Percentiles rank a stretch among this genome's conserved stretches.
These are phyloP conservation scores for Miniopterus natalensis DNA, from an alignment of 2,113 vertebrate genomes.

Conservation along the genomic window DNA sequence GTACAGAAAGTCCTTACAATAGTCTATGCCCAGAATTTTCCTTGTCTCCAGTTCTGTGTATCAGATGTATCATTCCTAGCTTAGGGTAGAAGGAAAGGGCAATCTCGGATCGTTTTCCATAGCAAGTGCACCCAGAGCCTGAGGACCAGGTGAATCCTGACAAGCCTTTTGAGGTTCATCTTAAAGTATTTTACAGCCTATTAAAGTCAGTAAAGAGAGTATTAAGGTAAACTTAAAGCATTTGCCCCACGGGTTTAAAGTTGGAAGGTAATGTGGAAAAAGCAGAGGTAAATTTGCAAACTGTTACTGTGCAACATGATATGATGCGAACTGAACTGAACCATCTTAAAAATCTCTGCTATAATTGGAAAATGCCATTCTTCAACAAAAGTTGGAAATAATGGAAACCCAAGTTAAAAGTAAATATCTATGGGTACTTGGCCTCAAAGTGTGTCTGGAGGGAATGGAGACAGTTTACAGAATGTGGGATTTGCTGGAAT, in stretches of 20 bases:
- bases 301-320: background rate
- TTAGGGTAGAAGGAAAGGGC: background rate
- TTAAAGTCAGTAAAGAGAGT: constrained; percentile 53
- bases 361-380: constrained; percentile 67
- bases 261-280: constrained; percentile 64
- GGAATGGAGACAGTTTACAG: constrained; percentile 26
- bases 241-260: background rate
- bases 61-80: background rate
- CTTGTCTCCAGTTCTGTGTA: background rate
- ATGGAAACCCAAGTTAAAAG: constrained; percentile 73
- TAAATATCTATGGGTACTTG: background rate
- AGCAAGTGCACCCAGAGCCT: background rate
- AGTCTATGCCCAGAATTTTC: background rate
- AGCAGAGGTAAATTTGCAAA: constrained; percentile 57
- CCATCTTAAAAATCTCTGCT: constrained; percentile 69
- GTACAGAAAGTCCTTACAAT: background rate
- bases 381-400: constrained; percentile 53
- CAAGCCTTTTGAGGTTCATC: constrained; percentile 72
- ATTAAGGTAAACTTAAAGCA: constrained; percentile 54
- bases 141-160: constrained; percentile 66
- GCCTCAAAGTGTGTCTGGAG: constrained; percentile 11
- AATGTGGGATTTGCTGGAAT: constrained; percentile 57
- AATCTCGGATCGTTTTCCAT: background rate
- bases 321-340: constrained; percentile 36
- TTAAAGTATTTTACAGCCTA: constrained; percentile 79